Conservation (phyloP, 2,797 vertebrate genomes). For the Danio aesculapii region DNA sequence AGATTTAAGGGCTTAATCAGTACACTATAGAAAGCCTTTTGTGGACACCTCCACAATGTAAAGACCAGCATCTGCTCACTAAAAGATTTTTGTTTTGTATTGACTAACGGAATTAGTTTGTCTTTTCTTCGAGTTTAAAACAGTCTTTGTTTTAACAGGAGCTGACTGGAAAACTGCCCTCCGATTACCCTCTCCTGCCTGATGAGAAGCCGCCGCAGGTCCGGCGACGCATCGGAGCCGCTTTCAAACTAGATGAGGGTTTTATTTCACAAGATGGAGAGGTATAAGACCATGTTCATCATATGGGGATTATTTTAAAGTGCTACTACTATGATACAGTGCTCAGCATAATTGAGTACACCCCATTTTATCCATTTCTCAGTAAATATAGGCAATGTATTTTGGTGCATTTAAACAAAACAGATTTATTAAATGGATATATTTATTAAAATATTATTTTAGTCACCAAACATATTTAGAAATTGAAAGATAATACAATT, state of each 20-base stretch:
- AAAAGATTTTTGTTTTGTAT: slow-evolving; percentile 16
- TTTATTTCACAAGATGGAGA: slow-evolving; percentile 79
- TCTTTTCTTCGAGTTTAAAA: slow-evolving; percentile 4
- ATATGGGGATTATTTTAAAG: background rate
- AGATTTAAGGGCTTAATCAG: slow-evolving; percentile 47
- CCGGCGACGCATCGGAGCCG: slow-evolving; percentile 86
- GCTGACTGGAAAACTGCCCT: slow-evolving; percentile 86
- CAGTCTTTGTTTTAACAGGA: slow-evolving; percentile 76
- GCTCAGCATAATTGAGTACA: no score
- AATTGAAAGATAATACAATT: no score
- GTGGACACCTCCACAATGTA: background rate
- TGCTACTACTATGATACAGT: no score
- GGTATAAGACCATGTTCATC: slow-evolving; percentile 72
- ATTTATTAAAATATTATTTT: no score
- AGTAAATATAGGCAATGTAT: no score
- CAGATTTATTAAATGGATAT: no score
- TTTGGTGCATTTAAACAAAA: no score
- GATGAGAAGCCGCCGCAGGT: slow-evolving; percentile 87
- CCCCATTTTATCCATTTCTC: no score
- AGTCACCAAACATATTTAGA: no score
- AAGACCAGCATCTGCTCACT: slow-evolving; percentile 47
- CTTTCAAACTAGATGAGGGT: slow-evolving; percentile 88
- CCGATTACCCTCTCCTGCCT: slow-evolving; percentile 87
- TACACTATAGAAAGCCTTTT: slow-evolving; percentile 39
- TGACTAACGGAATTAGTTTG: slow-evolving; percentile 15